Conservation (phyloP, 1,140 invertebrate species). For the Belonocnema kinseyi region DNA sequence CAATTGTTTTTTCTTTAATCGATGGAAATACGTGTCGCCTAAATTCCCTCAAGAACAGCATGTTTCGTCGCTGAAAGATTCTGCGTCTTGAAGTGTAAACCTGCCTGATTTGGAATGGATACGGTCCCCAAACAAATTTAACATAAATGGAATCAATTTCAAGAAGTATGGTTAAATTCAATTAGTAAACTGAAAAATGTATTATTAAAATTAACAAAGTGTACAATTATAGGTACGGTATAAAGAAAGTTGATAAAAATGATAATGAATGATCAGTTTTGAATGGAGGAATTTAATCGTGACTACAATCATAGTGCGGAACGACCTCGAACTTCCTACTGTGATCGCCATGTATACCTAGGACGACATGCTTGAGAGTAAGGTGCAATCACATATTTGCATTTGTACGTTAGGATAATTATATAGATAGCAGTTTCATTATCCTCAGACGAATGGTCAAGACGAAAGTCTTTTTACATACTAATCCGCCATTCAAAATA, state of each 20-base stretch:
- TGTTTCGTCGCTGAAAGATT: no score
- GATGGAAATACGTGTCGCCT: no score
- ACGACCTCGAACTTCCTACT: slow-evolving; percentile 60
- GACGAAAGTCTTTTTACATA: not conserved
- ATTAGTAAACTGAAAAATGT: no score
- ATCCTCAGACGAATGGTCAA: not conserved
- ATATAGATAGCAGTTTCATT: slow-evolving; percentile 13
- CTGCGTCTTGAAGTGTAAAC: no score
- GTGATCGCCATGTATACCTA: slow-evolving; percentile 33
- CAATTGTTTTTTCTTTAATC: no score
- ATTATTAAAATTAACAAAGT: no score
- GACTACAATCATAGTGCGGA: slow-evolving; percentile 41
- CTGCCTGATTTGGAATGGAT: no score
- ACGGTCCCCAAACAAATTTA: no score
- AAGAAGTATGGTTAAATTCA: no score
- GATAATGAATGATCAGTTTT: slow-evolving; percentile 3
- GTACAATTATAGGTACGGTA: no score
- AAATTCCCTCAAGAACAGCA: no score
- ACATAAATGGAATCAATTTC: no score
- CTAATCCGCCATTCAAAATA: not conserved
- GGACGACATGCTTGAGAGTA: not conserved
- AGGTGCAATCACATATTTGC: slow-evolving; percentile 12
- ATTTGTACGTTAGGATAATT: not conserved
- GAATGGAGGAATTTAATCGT: slow-evolving; percentile 23
- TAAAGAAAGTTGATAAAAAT: not conserved